Base-by-base conservation (phyloP, 1,140 invertebrate species). In the Thrips palmi region DNA sequence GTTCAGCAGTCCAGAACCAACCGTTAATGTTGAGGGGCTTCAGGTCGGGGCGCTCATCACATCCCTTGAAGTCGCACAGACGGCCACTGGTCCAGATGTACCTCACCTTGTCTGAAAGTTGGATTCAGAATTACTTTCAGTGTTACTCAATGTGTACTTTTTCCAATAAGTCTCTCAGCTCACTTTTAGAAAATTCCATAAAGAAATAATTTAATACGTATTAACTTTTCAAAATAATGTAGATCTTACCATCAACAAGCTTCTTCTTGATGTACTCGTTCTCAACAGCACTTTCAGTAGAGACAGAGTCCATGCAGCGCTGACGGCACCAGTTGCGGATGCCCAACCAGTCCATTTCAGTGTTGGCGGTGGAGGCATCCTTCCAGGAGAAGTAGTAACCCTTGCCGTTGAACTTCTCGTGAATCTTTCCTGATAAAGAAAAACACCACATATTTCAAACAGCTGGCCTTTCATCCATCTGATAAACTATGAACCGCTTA, bases 81-180 rank as follows among this genome's bases (percentile, higher is more conserved):
- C 79, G 73, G 39, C 81, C 81, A 15, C 77, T 81, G n/a, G 81
- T 85, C 81, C 81, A 85, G 45, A 80, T 81, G 52, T 82, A 83
- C 59, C 81, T 76, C 0, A 74, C 62, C 57, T 77, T 59, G 11
- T 58, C 62, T 62, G 11, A 1, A 46, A 47, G 43, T n/a, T n/a
- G n/a, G n/a, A n/a, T n/a, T n/a, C n/a, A n/a, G n/a, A n/a, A n/a
- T n/a, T n/a, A n/a, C n/a, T n/a, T n/a, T n/a, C n/a, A n/a, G n/a
- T n/a, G n/a, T n/a, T n/a, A n/a, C n/a, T n/a, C n/a, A n/a, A n/a
- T n/a, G n/a, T n/a, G n/a, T n/a, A n/a, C n/a, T n/a, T n/a, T n/a
- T n/a, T n/a, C n/a, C n/a, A n/a, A n/a, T n/a, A n/a, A n/a, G n/a
- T n/a, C n/a, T n/a, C n/a, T n/a, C n/a, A n/a, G n/a, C n/a, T n/a